Conservation (phyloP, 2,113 vertebrate genomes). For the Solea solea region DNA sequence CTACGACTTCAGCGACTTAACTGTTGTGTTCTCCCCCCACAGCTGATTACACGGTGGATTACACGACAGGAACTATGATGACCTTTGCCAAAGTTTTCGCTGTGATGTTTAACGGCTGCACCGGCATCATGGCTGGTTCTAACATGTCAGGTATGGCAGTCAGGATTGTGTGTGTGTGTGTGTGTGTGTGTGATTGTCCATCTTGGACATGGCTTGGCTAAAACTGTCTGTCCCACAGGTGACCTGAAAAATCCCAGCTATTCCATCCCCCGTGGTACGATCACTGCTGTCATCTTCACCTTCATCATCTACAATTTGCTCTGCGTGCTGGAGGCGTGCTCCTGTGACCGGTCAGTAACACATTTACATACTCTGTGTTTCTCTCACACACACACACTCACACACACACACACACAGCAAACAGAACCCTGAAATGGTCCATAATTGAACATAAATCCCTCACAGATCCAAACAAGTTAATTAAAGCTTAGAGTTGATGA, state of each 20-base stretch:
- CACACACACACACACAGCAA: constrained; percentile 13
- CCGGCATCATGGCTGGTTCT: constrained; percentile 91
- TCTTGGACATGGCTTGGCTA: neutral
- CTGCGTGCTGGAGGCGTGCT: constrained; percentile 86
- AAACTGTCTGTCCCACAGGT: constrained; percentile 70
- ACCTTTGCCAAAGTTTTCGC: constrained; percentile 87
- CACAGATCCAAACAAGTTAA: constrained; percentile 25
- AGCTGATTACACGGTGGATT: constrained; percentile 84
- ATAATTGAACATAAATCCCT: constrained; percentile 10
- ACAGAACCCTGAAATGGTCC: neutral
- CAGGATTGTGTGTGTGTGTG: constrained; percentile 26
- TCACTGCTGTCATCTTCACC: constrained; percentile 91
- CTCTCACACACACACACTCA: neutral
- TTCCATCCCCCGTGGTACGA: constrained; percentile 90
- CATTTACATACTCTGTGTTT: constrained; percentile 11
- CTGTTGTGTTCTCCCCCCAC: constrained; percentile 23
- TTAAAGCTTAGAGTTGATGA: constrained; percentile 23
- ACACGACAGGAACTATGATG: constrained; percentile 85
- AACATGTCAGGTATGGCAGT: constrained; percentile 87
- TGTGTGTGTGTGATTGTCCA: neutral
- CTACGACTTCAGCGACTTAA: neutral
- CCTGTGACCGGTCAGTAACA: constrained; percentile 85
- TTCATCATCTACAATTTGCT: constrained; percentile 89
- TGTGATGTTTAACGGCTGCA: constrained; percentile 92
- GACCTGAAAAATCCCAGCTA: constrained; percentile 90